These are phyloP conservation scores for Eristalis arbustorum DNA, from an alignment of 2,888 invertebrate species.

Conservation along the genomic window DNA sequence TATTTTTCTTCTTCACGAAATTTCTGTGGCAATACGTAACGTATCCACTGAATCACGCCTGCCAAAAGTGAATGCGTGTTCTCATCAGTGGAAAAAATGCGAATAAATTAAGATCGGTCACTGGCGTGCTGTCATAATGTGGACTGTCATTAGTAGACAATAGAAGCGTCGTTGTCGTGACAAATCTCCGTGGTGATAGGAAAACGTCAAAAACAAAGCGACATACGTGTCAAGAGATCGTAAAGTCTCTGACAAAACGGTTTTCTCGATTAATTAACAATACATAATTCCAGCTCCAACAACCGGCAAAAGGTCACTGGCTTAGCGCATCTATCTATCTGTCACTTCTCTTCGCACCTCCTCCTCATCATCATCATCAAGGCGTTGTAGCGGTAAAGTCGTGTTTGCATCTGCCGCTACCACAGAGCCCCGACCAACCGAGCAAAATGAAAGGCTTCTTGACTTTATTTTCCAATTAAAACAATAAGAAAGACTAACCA, in stretches of 20 bases:
- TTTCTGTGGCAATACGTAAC: background rate
- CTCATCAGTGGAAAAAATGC: constrained; percentile 16
- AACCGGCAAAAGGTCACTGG: background rate
- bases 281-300: background rate
- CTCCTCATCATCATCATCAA: background rate
- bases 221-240: background rate
- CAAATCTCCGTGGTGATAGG: constrained; percentile 1
- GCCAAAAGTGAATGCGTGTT: constrained; percentile 7
- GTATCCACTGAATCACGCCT: background rate
- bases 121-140: constrained; percentile 33
- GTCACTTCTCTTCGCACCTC: background rate
- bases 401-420: background rate
- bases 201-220: background rate
- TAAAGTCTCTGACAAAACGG: constrained; percentile 10
- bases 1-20: background rate
- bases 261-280: constrained; percentile 20
- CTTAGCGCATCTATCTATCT: background rate
- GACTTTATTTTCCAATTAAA: constrained; percentile 49
- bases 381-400: background rate
- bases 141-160: constrained; percentile 39
- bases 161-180: background rate
- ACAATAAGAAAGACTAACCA: background rate
- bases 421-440: background rate
- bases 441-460: constrained; percentile 38
- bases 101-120: constrained; percentile 35